These are phyloP conservation scores for Hormiphora californensis DNA, from an alignment of 37 sponge, comb jelly and placozoan genomes.

Conservation along the genomic window DNA sequence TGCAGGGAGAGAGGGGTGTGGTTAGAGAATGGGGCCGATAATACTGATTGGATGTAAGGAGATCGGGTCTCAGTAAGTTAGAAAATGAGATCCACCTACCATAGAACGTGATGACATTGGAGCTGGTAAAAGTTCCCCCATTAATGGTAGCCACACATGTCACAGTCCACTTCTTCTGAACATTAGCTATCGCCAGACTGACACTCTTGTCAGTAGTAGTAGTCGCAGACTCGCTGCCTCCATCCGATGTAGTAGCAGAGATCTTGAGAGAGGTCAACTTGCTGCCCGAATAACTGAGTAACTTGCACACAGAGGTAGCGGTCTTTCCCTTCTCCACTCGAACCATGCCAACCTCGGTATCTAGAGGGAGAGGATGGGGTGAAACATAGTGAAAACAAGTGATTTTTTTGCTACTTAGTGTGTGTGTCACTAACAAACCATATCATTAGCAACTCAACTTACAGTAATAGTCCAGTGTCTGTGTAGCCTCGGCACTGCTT, in stretches of 20 bases:
- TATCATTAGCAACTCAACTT: background rate
- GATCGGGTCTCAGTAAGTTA: no score
- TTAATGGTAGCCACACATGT: background rate
- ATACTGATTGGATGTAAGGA: no score
- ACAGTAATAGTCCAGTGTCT: conserved; percentile 15
- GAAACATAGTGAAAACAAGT: background rate
- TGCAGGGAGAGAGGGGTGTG: background rate
- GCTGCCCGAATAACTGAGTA: background rate
- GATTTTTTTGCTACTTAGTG: background rate
- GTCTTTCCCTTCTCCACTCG: background rate
- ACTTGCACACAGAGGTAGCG: background rate
- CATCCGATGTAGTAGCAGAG: background rate
- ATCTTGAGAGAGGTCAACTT: background rate
- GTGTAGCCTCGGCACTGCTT: background rate
- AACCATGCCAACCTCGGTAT: background rate
- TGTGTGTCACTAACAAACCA: background rate
- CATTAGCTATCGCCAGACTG: background rate
- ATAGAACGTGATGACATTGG: background rate
- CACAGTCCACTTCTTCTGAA: background rate
- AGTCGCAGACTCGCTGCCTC: background rate
- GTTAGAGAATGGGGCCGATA: no score
- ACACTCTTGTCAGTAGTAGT: background rate
- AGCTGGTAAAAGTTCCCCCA: background rate
- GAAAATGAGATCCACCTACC: background rate
- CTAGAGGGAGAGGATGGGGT: background rate